Conservation (phyloP, 2,113 vertebrate genomes). For the Progne subis region DNA sequence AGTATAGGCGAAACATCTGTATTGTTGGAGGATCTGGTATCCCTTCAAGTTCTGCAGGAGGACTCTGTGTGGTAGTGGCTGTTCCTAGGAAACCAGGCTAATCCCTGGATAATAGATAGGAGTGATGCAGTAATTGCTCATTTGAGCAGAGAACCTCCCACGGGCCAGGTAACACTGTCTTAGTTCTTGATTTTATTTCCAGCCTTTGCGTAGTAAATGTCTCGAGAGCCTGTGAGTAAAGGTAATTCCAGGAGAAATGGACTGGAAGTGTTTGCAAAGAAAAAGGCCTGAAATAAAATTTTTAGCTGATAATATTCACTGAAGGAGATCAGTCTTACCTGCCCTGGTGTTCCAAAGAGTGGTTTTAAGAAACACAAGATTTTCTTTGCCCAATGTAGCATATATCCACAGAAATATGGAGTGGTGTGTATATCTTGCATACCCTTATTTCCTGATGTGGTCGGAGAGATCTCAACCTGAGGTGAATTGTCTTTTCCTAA, state of each 20-base stretch:
- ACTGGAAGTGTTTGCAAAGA: not conserved
- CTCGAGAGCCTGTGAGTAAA: not conserved
- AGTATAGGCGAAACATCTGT: not conserved
- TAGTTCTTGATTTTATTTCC: not conserved
- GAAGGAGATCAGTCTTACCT: not conserved
- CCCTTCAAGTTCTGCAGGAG: not conserved
- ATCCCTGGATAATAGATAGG: not conserved
- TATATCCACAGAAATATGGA: not conserved
- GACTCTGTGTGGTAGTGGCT: not conserved
- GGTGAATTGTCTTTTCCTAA: not conserved
- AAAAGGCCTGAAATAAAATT: not conserved
- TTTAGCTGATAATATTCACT: not conserved
- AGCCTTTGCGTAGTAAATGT: not conserved
- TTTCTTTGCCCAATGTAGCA: not conserved
- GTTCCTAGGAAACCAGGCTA: not conserved
- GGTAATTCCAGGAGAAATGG: not conserved
- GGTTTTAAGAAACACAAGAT: not conserved
- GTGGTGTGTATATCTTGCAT: not conserved
- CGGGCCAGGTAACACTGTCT: not conserved
- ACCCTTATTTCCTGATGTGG: not conserved
- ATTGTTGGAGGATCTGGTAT: not conserved
- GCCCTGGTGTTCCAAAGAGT: not conserved
- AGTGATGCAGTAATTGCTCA: not conserved
- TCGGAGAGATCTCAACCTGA: accelerated
- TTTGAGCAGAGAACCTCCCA: not conserved